Base-by-base conservation (phyloP, 2,113 vertebrate species). In the Bungarus multicinctus region DNA sequence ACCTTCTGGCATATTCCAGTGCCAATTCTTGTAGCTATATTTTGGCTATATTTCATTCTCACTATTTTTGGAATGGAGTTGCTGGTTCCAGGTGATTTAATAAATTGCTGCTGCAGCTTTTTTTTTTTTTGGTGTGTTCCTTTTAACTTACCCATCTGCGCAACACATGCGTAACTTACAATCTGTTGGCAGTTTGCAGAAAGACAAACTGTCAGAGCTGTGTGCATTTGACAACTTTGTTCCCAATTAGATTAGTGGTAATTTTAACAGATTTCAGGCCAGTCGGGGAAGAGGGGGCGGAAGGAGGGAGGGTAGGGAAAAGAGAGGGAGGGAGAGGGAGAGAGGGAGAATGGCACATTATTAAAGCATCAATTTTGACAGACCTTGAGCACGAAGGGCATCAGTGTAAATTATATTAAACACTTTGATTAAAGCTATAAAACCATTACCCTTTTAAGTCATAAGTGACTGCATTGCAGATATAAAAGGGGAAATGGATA, bases 81-180 rank as follows among this genome's bases (percentile, higher is more conserved):
- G 97, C 98, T 98, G 98, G 98, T 98, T 98, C 98, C 98, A 98
- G 98, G 98, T 98, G 98, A 98, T 98, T 98, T 98, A 98, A 98
- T 98, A 98, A 98, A 98, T 98, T 98, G 97, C 97, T 97, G 98
- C 98, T 95, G 95, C 95, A 92, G 93, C 93, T 94, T 94, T 58
- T 43, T 45, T 60, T 89, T 45, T 58, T 60, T 89, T 98, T 85
- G 92, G 89, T 54, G 97, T 98, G 97, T 98, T 98, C 97, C 97
- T 98, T 98, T 98, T 98, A 98, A 98, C 97, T 98, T 98, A 98
- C 97, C 98, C 98, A 98, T 98, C 98, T 98, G 98, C 97, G 98
- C 98, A 97, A 98, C 98, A 98, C 98, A 98, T 98, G 98, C 98
- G 97, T 98, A 98, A 98, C 98, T 98, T 97, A 97, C 98, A 98